These are phyloP conservation scores for Lithophane leautieri DNA, from an alignment of 2,888 invertebrate genomes.

Conservation along the genomic window DNA sequence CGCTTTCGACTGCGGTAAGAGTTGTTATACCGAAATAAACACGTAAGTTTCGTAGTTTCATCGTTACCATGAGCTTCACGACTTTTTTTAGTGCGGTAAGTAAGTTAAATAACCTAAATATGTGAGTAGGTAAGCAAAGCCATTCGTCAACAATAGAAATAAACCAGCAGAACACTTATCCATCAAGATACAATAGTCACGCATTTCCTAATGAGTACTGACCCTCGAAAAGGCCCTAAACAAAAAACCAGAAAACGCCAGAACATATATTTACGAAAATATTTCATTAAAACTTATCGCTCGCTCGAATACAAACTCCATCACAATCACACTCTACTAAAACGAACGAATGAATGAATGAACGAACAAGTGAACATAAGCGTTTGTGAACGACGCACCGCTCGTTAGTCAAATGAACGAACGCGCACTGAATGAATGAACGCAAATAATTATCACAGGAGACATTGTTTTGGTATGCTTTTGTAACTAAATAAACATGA, in stretches of 20 bases:
- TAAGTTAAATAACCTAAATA: background rate
- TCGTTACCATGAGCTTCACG: too few species aligned
- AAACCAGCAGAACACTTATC: background rate
- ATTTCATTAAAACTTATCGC: slow-evolving; percentile 34
- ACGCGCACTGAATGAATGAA: slow-evolving; percentile 56
- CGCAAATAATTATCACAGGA: slow-evolving; percentile 60
- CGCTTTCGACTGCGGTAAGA: background rate
- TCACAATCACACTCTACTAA: slow-evolving; percentile 26
- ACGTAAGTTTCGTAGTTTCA: background rate
- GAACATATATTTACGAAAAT: slow-evolving; percentile 5
- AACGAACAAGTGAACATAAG: slow-evolving; percentile 49
- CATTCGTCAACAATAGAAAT: background rate
- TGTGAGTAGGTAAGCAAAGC: background rate
- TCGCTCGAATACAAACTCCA: slow-evolving; percentile 28
- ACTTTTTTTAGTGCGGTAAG: too few species aligned
- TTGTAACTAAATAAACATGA: slow-evolving; percentile 54
- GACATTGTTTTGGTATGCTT: slow-evolving; percentile 56
- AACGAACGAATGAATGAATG: slow-evolving; percentile 52
- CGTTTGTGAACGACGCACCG: slow-evolving; percentile 48
- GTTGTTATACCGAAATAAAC: background rate
- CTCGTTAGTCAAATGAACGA: slow-evolving; percentile 68
- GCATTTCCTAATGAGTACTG: slow-evolving; percentile 11
- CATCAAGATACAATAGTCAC: background rate
- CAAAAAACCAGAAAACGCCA: background rate
- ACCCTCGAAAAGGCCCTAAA: background rate